A percentile compares a stretch with the other conserved stretches of the same genome.
phyloP scores from a whole-genome alignment of 2,113 vertebrate species.

The Seriola aureovittata region DNA sequence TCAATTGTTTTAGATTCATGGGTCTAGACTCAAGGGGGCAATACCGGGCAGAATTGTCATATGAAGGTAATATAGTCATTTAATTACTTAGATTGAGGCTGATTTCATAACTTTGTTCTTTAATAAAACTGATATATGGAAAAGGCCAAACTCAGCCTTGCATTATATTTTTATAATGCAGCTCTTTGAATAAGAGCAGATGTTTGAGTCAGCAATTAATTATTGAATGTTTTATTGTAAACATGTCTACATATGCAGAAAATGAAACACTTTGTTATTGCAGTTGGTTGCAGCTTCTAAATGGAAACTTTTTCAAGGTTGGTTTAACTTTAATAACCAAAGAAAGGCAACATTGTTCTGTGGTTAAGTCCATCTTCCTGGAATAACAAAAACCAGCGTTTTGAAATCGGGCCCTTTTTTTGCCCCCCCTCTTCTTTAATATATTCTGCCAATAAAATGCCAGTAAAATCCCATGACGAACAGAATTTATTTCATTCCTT shows the following conservation, averaged over 20 bases:
- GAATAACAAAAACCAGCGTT: slow-evolving; percentile 42
- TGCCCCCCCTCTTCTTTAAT: slow-evolving; percentile 31
- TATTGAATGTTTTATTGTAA: slow-evolving; percentile 52
- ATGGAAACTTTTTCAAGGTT: slow-evolving; percentile 43
- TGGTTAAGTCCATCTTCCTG: slow-evolving; percentile 42
- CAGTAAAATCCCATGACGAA: slow-evolving; percentile 31
- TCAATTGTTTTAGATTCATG: not conserved
- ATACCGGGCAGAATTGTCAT: slow-evolving; percentile 6
- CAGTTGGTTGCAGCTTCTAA: slow-evolving; percentile 39
- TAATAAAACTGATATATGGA: slow-evolving; percentile 53
- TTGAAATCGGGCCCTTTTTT: slow-evolving; percentile 35
- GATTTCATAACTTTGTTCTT: slow-evolving; percentile 32
- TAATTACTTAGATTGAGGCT: slow-evolving; percentile 22
- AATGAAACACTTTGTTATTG: slow-evolving; percentile 75
- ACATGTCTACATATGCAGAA: slow-evolving; percentile 66
- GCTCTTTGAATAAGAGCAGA: slow-evolving; percentile 57
- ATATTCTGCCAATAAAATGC: slow-evolving; percentile 32
- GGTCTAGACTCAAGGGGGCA: slow-evolving; percentile 1
- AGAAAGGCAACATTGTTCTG: slow-evolving; percentile 47
- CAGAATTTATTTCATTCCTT: slow-evolving; percentile 23
- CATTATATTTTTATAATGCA: slow-evolving; percentile 49
- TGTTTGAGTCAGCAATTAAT: slow-evolving; percentile 55
- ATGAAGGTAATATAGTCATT: slow-evolving; percentile 34
- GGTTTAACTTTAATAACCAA: slow-evolving; percentile 58
- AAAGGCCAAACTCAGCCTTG: slow-evolving; percentile 37